Conservation (phyloP, 2,797 vertebrate genomes). For the Spondyliosoma cantharus region DNA sequence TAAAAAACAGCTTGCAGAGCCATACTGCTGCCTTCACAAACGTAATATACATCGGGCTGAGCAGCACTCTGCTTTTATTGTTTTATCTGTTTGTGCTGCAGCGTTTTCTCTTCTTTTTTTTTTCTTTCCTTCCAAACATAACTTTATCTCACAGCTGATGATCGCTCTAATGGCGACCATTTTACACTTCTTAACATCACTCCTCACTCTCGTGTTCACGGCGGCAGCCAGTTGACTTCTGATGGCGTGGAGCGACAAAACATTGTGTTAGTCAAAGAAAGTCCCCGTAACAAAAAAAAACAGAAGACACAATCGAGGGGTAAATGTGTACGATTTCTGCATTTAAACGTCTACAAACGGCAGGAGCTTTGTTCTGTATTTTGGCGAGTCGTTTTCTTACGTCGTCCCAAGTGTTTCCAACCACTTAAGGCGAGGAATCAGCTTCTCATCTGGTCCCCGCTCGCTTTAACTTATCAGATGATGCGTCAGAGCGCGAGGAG, state of each 20-base stretch:
- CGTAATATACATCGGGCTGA: constrained; percentile 61
- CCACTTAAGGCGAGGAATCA: no score
- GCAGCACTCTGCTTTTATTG: constrained; percentile 41
- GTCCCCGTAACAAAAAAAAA: no score
- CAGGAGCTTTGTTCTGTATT: no score
- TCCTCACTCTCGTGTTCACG: neutral
- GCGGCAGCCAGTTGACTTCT: neutral
- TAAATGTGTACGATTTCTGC: no score
- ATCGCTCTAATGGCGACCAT: constrained; percentile 29
- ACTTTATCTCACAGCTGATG: constrained; percentile 37
- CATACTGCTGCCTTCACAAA: constrained; percentile 57
- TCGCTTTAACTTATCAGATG: no score
- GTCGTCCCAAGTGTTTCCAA: no score
- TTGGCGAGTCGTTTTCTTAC: no score
- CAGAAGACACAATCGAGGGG: no score
- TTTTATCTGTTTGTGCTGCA: constrained; percentile 50
- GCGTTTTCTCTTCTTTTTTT: constrained; percentile 10
- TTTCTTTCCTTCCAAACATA: constrained; percentile 27
- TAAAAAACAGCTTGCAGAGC: constrained; percentile 70
- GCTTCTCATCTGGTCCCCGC: no score
- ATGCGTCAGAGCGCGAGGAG: no score
- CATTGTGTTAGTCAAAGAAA: no score
- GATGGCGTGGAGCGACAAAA: neutral
- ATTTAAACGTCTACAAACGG: no score
- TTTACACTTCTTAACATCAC: neutral